A percentile compares a stretch with the other conserved stretches of the same genome.
Conservation (phyloP, 2,797 vertebrate species). For the Pyrrhura leucotis region DNA sequence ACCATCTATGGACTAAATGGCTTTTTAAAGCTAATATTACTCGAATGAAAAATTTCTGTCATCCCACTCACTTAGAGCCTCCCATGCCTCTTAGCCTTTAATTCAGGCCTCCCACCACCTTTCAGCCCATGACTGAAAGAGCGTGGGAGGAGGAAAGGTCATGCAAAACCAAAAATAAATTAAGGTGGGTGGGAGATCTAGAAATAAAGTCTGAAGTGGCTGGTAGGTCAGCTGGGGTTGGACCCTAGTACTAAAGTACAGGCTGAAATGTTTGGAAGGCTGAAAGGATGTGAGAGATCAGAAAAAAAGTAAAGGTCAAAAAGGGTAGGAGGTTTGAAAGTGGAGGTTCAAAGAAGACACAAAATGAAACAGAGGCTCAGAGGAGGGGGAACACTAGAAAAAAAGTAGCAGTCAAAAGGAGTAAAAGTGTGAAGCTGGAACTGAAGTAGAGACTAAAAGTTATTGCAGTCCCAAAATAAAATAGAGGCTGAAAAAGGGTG, state of each 20-base stretch:
- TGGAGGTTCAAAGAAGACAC: not conserved
- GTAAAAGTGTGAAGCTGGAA: not conserved
- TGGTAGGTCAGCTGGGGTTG: not conserved
- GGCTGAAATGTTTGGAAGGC: not conserved
- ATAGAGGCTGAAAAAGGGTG: not conserved
- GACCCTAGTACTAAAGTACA: not conserved
- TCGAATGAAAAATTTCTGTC: not conserved
- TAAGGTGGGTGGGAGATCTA: not conserved
- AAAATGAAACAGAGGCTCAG: not conserved
- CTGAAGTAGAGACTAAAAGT: not conserved
- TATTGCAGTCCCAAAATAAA: not conserved
- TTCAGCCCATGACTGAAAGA: not conserved
- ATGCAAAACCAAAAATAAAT: not conserved
- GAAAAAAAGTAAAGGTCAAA: not conserved
- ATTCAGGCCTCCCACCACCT: not conserved
- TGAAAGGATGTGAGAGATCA: not conserved
- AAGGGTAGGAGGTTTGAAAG: not conserved
- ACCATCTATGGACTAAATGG: not conserved
- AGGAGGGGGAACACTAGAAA: not conserved
- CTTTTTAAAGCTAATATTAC: not conserved
- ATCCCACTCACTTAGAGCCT: not conserved
- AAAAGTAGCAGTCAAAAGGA: not conserved
- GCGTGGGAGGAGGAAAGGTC: not conserved
- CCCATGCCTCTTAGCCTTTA: not conserved
- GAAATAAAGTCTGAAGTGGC: not conserved